A percentile compares a stretch with the other conserved stretches of the same genome.
phyloP scores from a whole-genome alignment of 2,888 invertebrate genomes.

The Trissonchulus sp. region DNA sequence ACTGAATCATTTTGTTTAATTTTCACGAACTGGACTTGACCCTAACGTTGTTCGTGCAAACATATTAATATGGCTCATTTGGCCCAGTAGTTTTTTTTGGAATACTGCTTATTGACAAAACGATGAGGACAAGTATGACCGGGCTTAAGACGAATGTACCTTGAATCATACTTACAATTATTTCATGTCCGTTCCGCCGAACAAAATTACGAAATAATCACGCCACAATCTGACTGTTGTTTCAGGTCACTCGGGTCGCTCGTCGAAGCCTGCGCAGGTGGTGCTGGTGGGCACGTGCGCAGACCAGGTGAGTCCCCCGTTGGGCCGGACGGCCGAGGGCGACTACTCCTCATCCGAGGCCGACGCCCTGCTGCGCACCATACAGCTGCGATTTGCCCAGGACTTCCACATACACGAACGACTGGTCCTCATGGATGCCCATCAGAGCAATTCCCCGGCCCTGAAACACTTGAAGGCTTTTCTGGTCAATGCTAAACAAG shows the following conservation, averaged over 20 bases:
- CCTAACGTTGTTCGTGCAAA: too few species aligned
- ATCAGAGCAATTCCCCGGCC: slow-evolving; percentile 62
- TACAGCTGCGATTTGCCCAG: slow-evolving; percentile 57
- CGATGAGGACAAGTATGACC: too few species aligned
- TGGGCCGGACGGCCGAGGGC: slow-evolving; percentile 57
- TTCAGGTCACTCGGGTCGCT: slow-evolving; percentile 61
- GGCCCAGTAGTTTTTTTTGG: too few species aligned
- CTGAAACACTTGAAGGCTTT: slow-evolving; percentile 62
- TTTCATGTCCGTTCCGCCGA: too few species aligned
- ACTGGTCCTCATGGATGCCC: slow-evolving; percentile 62
- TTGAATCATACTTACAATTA: too few species aligned
- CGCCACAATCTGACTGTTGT: too few species aligned
- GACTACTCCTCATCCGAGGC: slow-evolving; percentile 61
- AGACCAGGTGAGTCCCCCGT: slow-evolving; percentile 50
- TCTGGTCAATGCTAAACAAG: slow-evolving; percentile 58
- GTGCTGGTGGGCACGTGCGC: slow-evolving; percentile 64
- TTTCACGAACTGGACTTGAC: too few species aligned
- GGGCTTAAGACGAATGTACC: too few species aligned
- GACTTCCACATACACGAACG: slow-evolving; percentile 61
- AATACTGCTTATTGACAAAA: too few species aligned
- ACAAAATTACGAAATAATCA: too few species aligned
- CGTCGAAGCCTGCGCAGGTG: slow-evolving; percentile 58
- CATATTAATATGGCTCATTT: too few species aligned
- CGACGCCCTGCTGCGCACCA: slow-evolving; percentile 55
- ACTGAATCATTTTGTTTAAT: too few species aligned